These are phyloP conservation scores for Chrysochloris asiatica DNA, from an alignment of 2,113 vertebrate species.

Conservation along the genomic window DNA sequence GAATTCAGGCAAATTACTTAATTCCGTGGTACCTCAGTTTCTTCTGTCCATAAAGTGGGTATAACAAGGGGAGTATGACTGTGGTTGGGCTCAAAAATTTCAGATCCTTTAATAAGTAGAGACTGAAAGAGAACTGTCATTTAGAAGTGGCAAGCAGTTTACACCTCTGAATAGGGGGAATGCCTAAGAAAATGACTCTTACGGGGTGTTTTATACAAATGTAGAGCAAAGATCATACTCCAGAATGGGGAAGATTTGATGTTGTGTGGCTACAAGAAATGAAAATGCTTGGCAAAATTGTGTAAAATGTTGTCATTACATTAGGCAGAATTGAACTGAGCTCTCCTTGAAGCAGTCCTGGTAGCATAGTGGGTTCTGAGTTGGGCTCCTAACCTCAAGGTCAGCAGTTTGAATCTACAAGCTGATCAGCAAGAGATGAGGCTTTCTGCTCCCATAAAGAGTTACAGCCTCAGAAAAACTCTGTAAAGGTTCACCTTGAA, in stretches of 20 bases:
- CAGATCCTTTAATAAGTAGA: neutral
- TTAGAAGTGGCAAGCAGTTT: neutral
- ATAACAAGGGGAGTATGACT: neutral
- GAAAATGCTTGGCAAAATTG: conserved; percentile 40
- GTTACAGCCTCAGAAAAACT: no score
- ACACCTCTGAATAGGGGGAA: neutral
- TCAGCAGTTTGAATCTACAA: no score
- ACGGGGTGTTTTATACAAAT: neutral
- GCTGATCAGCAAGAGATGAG: no score
- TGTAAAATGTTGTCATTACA: conserved; percentile 17
- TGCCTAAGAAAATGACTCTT: conserved; percentile 24
- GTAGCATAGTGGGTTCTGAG: no score
- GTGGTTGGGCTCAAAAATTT: neutral
- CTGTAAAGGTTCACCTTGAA: no score
- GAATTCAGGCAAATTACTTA: neutral
- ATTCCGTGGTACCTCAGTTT: neutral
- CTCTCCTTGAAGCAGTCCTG: no score
- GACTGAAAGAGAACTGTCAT: conserved; percentile 12
- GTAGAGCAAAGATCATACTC: neutral
- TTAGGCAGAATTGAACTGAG: neutral
- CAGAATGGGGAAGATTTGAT: neutral
- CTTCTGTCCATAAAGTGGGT: neutral
- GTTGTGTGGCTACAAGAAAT: neutral
- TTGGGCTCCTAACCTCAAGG: no score
- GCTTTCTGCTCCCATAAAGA: no score